These are phyloP conservation scores for Geopemphigus sp. DNA, from an alignment of 1,140 invertebrate genomes.

Conservation along the genomic window DNA sequence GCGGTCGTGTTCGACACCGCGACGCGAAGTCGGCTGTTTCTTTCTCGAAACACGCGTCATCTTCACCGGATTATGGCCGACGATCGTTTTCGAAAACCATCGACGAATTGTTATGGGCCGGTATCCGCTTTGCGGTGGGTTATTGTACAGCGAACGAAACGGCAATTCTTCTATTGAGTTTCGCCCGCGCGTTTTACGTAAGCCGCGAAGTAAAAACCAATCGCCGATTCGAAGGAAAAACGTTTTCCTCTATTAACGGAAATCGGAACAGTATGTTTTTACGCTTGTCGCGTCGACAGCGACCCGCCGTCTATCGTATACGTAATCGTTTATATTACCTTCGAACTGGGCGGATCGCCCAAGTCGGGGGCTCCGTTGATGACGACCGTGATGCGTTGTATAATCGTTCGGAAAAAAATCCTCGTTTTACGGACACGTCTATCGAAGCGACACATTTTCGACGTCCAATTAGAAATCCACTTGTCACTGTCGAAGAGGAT, in stretches of 20 bases:
- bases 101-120: too few species aligned
- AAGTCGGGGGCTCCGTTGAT: not conserved
- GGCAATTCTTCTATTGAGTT: too few species aligned
- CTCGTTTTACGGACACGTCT: constrained; percentile 10
- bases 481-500: constrained; percentile 13
- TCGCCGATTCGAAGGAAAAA: not conserved
- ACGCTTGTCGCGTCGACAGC: not conserved
- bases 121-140: too few species aligned
- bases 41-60: too few species aligned
- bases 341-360: not conserved
- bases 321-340: constrained; percentile 1
- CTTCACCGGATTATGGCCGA: too few species aligned
- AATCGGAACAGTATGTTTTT: not conserved
- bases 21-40: too few species aligned
- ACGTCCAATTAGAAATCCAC: constrained; percentile 33
- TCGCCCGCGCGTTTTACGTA: too few species aligned
- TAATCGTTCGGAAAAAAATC: constrained; percentile 33
- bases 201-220: too few species aligned
- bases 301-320: not conserved
- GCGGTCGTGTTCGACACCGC: too few species aligned
- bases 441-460: constrained; percentile 26
- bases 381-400: constrained; percentile 29
- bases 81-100: too few species aligned
- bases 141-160: too few species aligned
- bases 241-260: not conserved